A percentile compares a stretch with the other conserved stretches of the same genome.
Evolutionary conservation across 2,797 vertebrate species (phyloP).

Genomic region (Chanos chanos): DNA sequence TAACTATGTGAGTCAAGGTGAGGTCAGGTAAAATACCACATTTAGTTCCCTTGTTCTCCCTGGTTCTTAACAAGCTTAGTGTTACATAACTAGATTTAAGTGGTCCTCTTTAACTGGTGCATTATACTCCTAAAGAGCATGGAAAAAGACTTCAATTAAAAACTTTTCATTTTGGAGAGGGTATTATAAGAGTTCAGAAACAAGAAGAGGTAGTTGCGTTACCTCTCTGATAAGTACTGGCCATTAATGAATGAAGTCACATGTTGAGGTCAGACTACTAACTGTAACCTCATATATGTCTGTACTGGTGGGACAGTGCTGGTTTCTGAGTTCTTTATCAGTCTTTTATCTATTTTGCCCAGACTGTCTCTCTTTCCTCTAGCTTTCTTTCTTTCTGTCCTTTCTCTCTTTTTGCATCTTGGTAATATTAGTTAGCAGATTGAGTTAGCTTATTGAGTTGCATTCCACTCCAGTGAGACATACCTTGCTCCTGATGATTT

Average conservation of each 20-base stretch:
- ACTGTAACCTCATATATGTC: neutral
- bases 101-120: neutral
- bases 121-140: neutral
- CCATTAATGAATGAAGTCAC: neutral
- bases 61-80: neutral
- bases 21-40: neutral
- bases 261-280: neutral
- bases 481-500: constrained; percentile 13
- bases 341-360: neutral
- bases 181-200: too few species aligned
- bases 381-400: neutral
- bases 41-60: neutral
- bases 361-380: neutral
- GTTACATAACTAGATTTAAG: neutral
- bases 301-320: neutral
- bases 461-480: constrained; percentile 15
- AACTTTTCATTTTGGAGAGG: neutral
- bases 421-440: neutral
- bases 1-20: neutral
- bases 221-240: neutral
- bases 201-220: too few species aligned
- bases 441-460: constrained; percentile 11
- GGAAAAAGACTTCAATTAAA: neutral
- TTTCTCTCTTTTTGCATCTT: neutral
- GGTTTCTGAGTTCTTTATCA: neutral